Conservation (phyloP, 2,888 invertebrate species). For the Nemapogon koenigi region DNA sequence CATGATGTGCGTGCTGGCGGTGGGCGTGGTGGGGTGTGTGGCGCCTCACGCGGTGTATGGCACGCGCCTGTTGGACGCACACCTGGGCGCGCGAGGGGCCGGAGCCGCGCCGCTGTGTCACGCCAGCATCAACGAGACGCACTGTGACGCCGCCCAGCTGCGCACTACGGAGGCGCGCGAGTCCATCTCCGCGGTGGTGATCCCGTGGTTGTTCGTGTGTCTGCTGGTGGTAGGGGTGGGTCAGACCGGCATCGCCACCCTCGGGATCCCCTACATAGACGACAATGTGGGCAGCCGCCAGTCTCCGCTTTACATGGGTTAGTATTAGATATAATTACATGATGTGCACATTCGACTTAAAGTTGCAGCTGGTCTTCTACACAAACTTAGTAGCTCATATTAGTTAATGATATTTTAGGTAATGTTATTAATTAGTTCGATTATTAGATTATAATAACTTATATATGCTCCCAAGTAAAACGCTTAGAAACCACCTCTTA, state of each 20-base stretch:
- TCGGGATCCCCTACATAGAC: conserved; percentile 93
- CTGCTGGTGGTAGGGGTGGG: conserved; percentile 90
- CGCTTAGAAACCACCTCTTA: too few species aligned
- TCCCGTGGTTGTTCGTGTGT: conserved; percentile 88
- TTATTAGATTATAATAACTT: background rate
- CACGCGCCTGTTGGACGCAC: conserved; percentile 68
- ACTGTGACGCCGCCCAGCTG: conserved; percentile 68
- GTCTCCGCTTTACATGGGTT: conserved; percentile 91
- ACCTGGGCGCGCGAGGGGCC: conserved; percentile 40
- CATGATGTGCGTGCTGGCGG: conserved; percentile 88
- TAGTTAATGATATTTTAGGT: too few species aligned
- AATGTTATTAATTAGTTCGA: background rate
- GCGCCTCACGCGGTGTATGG: conserved; percentile 88
- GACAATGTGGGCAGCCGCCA: conserved; percentile 93
- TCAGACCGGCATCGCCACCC: conserved; percentile 89
- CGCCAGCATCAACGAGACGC: conserved; percentile 26
- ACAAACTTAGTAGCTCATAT: too few species aligned
- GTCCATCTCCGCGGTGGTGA: conserved; percentile 79
- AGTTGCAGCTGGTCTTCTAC: too few species aligned
- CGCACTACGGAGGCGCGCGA: conserved; percentile 73
- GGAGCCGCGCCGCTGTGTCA: conserved; percentile 36
- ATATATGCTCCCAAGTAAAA: too few species aligned
- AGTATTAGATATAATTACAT: conserved; percentile 28
- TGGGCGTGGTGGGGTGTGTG: conserved; percentile 86
- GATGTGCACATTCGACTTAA: too few species aligned